phyloP scores from a whole-genome alignment of 2,888 invertebrate genomes.

The Drosophila nigritarsus region DNA sequence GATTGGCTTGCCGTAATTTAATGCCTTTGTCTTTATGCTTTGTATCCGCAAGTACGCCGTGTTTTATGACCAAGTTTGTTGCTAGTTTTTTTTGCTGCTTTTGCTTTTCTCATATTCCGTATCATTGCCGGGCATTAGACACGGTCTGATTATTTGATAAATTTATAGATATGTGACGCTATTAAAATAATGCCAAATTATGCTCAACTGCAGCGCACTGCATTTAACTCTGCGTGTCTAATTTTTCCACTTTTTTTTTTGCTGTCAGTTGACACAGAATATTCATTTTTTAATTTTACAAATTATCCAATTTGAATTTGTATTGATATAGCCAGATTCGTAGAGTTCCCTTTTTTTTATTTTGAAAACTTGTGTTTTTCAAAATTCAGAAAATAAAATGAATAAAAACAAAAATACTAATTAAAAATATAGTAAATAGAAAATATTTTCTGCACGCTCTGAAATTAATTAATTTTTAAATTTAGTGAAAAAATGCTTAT shows the following conservation, averaged over 20 bases:
- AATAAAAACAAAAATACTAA: not conserved
- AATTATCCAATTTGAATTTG: no score
- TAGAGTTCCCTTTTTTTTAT: not conserved
- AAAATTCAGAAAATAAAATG: not conserved
- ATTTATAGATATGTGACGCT: conserved; percentile 70
- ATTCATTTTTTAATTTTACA: not conserved
- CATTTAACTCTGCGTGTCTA: not conserved
- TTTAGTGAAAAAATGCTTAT: no score
- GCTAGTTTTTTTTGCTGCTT: not conserved
- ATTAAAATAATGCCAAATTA: conserved; percentile 62
- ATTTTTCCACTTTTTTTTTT: not conserved
- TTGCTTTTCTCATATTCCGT: conserved; percentile 46
- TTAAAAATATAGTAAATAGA: not conserved
- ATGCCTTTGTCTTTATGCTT: conserved; percentile 67
- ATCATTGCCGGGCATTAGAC: conserved; percentile 72
- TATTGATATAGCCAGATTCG: no score
- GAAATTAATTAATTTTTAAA: not conserved
- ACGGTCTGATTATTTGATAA: conserved; percentile 79
- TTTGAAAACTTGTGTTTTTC: not conserved
- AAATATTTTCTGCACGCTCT: not conserved
- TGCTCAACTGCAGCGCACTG: conserved; percentile 28
- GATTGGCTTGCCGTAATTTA: conserved; percentile 56
- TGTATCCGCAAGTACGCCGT: conserved; percentile 52
- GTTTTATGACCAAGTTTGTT: conserved; percentile 8
- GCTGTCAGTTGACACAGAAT: not conserved